Evolutionary conservation across 2,113 vertebrate genomes (phyloP), one percentile per base, ranked within the genome.

Genomic region (Paraplagusia blochii): DNA sequence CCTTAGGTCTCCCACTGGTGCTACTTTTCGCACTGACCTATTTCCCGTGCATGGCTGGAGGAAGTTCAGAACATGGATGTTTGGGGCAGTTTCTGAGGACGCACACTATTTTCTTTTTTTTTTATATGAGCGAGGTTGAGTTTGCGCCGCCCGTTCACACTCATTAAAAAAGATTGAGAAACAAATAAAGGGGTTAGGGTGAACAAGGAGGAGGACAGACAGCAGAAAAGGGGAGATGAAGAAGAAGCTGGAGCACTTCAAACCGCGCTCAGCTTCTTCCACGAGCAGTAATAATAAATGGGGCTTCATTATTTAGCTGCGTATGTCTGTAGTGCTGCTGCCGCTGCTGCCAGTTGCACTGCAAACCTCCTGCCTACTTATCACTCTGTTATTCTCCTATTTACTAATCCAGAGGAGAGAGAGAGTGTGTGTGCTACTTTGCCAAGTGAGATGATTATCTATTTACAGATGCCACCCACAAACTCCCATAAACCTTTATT

Each of bases 391-490:
- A 66, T 69, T 74, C 52, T 66, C 36, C 63, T 60, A 76, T 79
- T 76, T 81, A 53, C 60, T 63, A 58, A 81, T 72, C 60, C 58
- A 80, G 71, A 52, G 49, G 45, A 66, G 43, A 69, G 67, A 65
- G 17, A 42, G 8, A 58, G 56, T 63, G 67, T 63, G 19, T 55
- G 68, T 70, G 8, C 16, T 66, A 33, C 53, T 62, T 72, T 74
- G 70, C 70, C 61, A 66, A 65, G 79, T 74, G 84, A 88, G 83
- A 85, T 85, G 77, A 87, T 87, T 85, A 85, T 85, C 81, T 89
- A 85, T 89, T 87, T 88, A 83, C 81, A 87, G 84, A 87, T 76
- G 81, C 84, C 87, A 85, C 85, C 88, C 87, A 87, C 85, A 79
- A 85, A 87, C 86, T 87, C 85, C 81, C 82, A 78, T 81, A 87